Evolutionary conservation across 2,113 vertebrate genomes (phyloP).

Genomic region (Corvus hawaiiensis): DNA sequence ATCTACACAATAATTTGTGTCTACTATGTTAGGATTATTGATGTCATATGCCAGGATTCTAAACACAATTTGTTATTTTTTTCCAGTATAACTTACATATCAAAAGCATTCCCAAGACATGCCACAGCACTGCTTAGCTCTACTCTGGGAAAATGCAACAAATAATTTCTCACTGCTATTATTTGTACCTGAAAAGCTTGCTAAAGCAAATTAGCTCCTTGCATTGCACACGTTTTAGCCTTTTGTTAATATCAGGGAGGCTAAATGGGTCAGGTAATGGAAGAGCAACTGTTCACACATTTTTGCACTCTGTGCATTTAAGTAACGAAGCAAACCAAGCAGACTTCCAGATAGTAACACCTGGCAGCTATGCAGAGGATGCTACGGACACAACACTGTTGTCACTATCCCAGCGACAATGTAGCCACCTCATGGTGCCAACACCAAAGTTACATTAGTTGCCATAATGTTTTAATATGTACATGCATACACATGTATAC

Average conservation of each 20-base stretch:
- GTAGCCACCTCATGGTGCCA: background rate
- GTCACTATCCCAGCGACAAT: background rate
- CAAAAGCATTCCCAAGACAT: slow-evolving; percentile 12
- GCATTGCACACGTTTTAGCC: background rate
- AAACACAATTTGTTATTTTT: background rate
- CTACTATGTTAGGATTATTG: background rate
- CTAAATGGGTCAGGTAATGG: background rate
- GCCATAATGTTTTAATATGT: background rate
- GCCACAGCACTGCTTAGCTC: background rate
- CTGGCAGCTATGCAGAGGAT: background rate
- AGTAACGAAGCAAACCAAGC: background rate
- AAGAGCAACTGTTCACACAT: background rate
- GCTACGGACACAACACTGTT: background rate
- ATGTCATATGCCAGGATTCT: background rate
- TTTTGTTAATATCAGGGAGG: background rate
- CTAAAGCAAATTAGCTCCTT: background rate
- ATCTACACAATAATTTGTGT: background rate
- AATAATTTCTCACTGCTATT: background rate
- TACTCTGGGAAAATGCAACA: background rate
- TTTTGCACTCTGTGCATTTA: background rate
- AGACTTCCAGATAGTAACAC: background rate
- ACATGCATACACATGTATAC: background rate
- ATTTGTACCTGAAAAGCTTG: background rate
- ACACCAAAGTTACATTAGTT: background rate
- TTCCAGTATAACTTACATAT: background rate